Conservation (phyloP, 2,888 invertebrate species). For the Drosophila quinaria region DNA sequence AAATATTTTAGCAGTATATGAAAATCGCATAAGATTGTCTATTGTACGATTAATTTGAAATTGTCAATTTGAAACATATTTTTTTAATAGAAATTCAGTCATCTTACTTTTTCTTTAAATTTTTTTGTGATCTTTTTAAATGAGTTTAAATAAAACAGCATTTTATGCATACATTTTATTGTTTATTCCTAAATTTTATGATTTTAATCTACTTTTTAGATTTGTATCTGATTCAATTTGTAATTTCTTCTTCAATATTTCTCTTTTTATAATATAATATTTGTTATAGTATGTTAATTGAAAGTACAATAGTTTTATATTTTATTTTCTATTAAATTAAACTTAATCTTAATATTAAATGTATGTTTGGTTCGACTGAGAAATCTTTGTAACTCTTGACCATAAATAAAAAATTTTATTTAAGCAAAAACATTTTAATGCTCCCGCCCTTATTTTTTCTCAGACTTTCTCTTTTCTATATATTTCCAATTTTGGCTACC, state of each 20-base stretch:
- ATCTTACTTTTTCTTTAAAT: too few species aligned
- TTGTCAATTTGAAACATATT: background rate
- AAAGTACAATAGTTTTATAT: too few species aligned
- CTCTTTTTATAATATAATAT: too few species aligned
- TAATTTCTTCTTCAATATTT: too few species aligned
- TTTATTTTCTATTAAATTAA: too few species aligned
- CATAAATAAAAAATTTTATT: background rate
- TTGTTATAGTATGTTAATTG: too few species aligned
- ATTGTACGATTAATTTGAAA: background rate
- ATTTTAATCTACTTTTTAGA: too few species aligned
- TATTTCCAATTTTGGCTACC: slow-evolving; percentile 1
- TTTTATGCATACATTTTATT: too few species aligned
- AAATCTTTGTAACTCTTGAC: background rate
- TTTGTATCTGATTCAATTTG: too few species aligned
- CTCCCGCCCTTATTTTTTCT: background rate
- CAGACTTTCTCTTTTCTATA: slow-evolving; percentile 7
- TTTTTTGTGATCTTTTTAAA: too few species aligned
- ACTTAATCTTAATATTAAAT: background rate
- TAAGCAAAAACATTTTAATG: background rate
- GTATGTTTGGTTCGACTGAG: background rate
- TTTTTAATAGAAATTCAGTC: background rate
- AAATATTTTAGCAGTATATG: background rate
- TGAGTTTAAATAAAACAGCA: too few species aligned
- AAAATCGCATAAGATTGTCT: background rate
- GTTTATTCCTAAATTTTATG: too few species aligned